Evolutionary conservation across 2,113 vertebrate genomes (phyloP).

Genomic region (Scophthalmus maximus): DNA sequence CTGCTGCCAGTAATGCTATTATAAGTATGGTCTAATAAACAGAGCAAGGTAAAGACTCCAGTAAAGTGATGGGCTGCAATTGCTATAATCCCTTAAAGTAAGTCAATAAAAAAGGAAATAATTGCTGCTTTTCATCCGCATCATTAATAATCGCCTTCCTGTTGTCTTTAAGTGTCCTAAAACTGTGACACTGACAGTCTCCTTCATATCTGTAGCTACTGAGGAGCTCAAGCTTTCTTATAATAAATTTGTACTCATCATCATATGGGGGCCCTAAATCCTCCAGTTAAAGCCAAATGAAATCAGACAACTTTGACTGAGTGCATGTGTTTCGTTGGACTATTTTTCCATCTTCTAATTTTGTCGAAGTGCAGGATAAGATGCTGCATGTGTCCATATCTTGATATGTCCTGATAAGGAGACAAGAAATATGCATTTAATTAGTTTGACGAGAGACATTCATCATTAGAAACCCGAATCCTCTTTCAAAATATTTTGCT

Average conservation of each 20-base stretch:
- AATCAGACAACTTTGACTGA: neutral
- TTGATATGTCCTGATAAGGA: neutral
- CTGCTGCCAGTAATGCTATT: too few relatives aligned
- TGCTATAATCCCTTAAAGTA: neutral
- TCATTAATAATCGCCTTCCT: neutral
- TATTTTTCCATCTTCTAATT: neutral
- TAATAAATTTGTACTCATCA: neutral
- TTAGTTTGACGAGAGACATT: slow-evolving; percentile 17
- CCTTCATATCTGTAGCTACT: neutral
- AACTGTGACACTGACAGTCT: neutral
- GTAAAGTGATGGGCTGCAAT: too few relatives aligned
- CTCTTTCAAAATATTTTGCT: slow-evolving; percentile 43
- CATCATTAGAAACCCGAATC: slow-evolving; percentile 46
- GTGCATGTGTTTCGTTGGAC: neutral
- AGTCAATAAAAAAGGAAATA: neutral
- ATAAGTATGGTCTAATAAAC: too few relatives aligned
- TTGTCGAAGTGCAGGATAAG: neutral
- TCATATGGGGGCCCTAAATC: too few relatives aligned
- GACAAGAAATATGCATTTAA: neutral
- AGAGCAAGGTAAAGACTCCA: neutral
- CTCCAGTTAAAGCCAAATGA: neutral
- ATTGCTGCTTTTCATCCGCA: neutral
- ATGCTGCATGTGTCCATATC: neutral
- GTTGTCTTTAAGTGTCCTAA: neutral
- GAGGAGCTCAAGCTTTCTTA: too few relatives aligned